Percentiles rank a stretch among this genome's conserved stretches.
phyloP scores from a whole-genome alignment of 2,888 invertebrate genomes.

The Hybos culiciformis region DNA sequence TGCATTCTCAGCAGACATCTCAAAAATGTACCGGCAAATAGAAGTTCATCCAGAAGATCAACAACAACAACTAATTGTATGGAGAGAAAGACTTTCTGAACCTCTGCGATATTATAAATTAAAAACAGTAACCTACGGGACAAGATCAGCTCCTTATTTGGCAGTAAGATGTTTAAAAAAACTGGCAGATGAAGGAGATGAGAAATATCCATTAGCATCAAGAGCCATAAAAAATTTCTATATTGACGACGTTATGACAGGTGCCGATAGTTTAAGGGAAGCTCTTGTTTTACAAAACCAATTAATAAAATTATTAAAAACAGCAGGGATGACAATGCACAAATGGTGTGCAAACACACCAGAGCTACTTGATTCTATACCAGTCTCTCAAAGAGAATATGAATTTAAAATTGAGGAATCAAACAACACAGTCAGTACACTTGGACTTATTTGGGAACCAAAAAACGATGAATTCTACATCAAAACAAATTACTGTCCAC shows the following conservation, averaged over 20 bases:
- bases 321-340: too few species aligned
- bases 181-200: conserved; percentile 10
- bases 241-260: conserved; percentile 16
- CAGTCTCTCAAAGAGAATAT: conserved; percentile 7
- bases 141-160: conserved; percentile 14
- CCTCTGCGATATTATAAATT: too few species aligned
- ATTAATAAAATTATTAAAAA: conserved; percentile 6
- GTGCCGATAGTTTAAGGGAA: conserved; percentile 9
- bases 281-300: conserved; percentile 10
- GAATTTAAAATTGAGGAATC: conserved; percentile 1
- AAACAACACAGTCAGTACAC: conserved; percentile 8
- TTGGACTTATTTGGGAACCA: conserved; percentile 10
- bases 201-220: conserved; percentile 12
- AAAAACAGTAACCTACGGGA: conserved; percentile 12
- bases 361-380: conserved; percentile 5
- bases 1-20: conserved; percentile 13
- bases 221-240: conserved; percentile 12
- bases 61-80: conserved; percentile 11
- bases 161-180: conserved; percentile 14
- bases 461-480: conserved; percentile 3
- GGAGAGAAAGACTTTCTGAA: too few species aligned
- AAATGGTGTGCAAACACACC: too few species aligned
- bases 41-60: conserved; percentile 5
- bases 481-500: background rate
- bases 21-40: conserved; percentile 12